A percentile compares a stretch with the other conserved stretches of the same genome.
Conservation (phyloP, 2,113 vertebrate genomes). For the Andinoacara biseriatus region DNA sequence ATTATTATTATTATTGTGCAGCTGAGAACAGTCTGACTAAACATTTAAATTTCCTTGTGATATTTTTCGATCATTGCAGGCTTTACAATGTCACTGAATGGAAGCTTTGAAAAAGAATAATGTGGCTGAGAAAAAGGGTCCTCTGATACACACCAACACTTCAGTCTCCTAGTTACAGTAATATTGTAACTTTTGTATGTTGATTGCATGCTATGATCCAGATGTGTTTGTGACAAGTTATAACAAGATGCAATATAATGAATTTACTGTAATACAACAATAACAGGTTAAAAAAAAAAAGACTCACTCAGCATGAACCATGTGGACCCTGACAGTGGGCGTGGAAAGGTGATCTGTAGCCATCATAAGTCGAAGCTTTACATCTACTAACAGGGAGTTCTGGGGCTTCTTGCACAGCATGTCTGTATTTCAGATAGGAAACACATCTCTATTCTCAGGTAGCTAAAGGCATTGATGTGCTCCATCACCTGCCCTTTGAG, state of each 20-base stretch:
- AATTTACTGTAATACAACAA: background rate
- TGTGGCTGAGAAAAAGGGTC: background rate
- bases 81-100: background rate
- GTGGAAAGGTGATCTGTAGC: background rate
- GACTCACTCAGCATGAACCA: background rate
- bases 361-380: conserved; percentile 10
- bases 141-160: background rate
- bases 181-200: background rate
- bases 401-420: conserved; percentile 1
- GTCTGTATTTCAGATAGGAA: conserved; percentile 53
- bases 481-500: conserved; percentile 32
- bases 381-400: conserved; percentile 24
- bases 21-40: background rate
- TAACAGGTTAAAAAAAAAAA: background rate
- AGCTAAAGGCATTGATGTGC: conserved; percentile 50
- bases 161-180: background rate
- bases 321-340: conserved; percentile 13
- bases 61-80: background rate
- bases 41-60: background rate
- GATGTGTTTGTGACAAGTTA: background rate
- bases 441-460: conserved; percentile 21
- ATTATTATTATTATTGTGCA: background rate
- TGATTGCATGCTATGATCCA: background rate
- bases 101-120: background rate
- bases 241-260: background rate